Conservation (phyloP, 2,113 vertebrate species). For the Poeciliopsis turrubarensis region DNA sequence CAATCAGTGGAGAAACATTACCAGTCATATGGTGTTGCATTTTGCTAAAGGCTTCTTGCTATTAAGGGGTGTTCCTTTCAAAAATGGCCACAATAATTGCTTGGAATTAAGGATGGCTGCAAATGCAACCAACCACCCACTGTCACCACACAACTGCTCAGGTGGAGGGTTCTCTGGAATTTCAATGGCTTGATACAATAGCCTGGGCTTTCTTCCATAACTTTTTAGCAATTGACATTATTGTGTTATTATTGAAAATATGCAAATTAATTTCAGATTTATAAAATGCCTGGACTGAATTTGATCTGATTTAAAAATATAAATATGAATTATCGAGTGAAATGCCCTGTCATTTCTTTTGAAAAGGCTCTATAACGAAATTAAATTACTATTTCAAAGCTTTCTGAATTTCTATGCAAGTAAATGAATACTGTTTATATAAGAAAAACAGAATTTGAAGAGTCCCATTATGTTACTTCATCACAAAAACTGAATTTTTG, state of each 20-base stretch:
- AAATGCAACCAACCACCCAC: too few relatives aligned
- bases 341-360: neutral
- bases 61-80: neutral
- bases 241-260: too few relatives aligned
- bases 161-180: too few relatives aligned
- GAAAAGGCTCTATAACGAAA: neutral
- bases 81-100: neutral
- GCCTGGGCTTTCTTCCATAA: neutral
- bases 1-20: neutral
- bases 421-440: neutral
- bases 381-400: neutral
- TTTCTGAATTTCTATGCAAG: neutral
- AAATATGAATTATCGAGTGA: neutral
- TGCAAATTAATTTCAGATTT: neutral
- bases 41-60: neutral
- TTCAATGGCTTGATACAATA: neutral
- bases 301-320: neutral
- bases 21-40: neutral
- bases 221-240: neutral
- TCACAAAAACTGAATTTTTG: neutral
- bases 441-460: neutral
- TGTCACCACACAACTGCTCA: too few relatives aligned
- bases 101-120: too few relatives aligned
- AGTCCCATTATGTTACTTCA: neutral
- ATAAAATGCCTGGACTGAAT: neutral